phyloP scores from a whole-genome alignment of 2,113 vertebrate species.

The Sapayoa aenigma region DNA sequence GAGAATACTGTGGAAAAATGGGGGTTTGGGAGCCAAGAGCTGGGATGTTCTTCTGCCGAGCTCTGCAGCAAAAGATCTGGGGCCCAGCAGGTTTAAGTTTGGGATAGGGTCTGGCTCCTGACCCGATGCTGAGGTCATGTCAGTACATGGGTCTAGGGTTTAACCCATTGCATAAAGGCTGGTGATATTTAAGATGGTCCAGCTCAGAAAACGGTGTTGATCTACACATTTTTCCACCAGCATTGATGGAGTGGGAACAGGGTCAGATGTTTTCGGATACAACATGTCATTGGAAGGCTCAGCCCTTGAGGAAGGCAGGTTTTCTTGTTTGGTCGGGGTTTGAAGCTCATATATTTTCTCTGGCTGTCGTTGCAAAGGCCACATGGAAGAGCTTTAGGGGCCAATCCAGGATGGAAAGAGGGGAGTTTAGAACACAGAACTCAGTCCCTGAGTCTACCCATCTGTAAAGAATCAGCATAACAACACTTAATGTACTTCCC shows the following conservation, averaged over 20 bases:
- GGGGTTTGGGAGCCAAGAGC: conserved; percentile 1
- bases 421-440: not conserved
- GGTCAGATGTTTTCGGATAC: not conserved
- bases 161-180: not conserved
- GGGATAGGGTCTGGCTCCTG: not conserved
- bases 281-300: not conserved
- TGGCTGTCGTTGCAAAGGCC: not conserved
- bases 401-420: not conserved
- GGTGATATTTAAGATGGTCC: not conserved
- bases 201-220: fast-evolving
- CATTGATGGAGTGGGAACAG: fast-evolving
- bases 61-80: not conserved
- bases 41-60: not conserved
- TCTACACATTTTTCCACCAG: not conserved
- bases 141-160: not conserved
- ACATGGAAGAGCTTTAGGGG: not conserved
- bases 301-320: not conserved
- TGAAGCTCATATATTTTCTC: not conserved
- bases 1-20: conserved; percentile 12
- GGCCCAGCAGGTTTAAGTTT: not conserved
- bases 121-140: fast-evolving
- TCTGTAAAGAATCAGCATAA: conserved; percentile 54
- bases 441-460: not conserved
- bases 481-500: conserved; percentile 22
- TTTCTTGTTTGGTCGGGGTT: not conserved